Percentiles rank a stretch among this genome's conserved stretches.
phyloP scores from a whole-genome alignment of 2,888 invertebrate species.

The Cremastobaeus sp. region DNA sequence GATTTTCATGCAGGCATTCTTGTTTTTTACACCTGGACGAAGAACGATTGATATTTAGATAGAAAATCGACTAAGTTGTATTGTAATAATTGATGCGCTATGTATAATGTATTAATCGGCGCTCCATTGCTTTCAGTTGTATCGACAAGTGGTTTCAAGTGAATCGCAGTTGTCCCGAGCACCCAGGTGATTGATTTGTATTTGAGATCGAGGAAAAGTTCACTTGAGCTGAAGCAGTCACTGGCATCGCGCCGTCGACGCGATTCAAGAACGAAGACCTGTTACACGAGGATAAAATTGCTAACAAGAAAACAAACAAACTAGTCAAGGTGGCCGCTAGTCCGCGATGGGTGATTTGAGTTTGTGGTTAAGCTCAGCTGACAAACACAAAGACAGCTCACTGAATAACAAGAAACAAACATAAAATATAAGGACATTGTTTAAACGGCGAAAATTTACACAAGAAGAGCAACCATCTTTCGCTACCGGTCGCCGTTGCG shows the following conservation, averaged over 20 bases:
- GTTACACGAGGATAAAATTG: conserved; percentile 10
- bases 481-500: conserved; percentile 66
- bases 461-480: conserved; percentile 56
- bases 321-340: conserved; percentile 78
- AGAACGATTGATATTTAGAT: too few species aligned
- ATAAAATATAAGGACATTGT: neutral
- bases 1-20: too few species aligned
- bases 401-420: neutral
- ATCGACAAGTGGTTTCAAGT: conserved; percentile 99
- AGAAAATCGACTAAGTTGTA: too few species aligned
- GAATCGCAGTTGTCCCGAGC: conserved; percentile 99
- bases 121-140: conserved; percentile 86
- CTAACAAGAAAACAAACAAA: conserved; percentile 64
- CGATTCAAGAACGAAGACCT: conserved; percentile 48
- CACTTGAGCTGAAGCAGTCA: conserved; percentile 67
- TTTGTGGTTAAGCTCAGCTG: conserved; percentile 68
- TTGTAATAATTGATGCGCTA: too few species aligned
- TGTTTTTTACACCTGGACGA: too few species aligned
- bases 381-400: conserved; percentile 69
- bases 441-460: neutral
- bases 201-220: conserved; percentile 66
- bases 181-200: conserved; percentile 91
- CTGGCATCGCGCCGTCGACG: conserved; percentile 66
- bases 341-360: conserved; percentile 74
- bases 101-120: too few species aligned